Evolutionary conservation across 2,888 invertebrate species (phyloP).

Genomic region (Cybosia mesomella): DNA sequence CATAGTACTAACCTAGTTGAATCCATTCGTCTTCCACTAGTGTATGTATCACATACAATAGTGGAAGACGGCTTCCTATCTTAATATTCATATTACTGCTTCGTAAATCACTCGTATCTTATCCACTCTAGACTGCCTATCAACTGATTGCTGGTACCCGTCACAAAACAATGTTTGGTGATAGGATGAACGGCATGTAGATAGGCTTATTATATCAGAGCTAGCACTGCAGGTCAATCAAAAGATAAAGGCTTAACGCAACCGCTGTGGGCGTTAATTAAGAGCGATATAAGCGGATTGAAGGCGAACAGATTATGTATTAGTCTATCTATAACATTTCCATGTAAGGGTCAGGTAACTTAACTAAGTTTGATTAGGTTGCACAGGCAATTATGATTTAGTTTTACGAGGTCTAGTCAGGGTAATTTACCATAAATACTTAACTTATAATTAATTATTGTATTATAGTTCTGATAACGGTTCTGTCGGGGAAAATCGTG

Average conservation of each 20-base stretch:
- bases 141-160: conserved; percentile 16
- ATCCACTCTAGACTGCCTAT: not conserved
- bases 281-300: conserved; percentile 78
- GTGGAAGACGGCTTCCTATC: not conserved
- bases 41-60: not conserved
- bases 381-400: not conserved
- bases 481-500: not conserved
- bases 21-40: not conserved
- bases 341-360: conserved; percentile 6
- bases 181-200: conserved; percentile 39
- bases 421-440: not conserved
- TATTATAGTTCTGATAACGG: not conserved
- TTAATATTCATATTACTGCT: not conserved
- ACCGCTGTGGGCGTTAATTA: conserved; percentile 76
- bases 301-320: conserved; percentile 58
- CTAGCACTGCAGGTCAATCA: conserved; percentile 75
- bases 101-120: conserved; percentile 6
- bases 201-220: conserved; percentile 46
- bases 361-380: not conserved
- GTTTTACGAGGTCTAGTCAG: not conserved
- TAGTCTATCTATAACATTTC: conserved; percentile 13
- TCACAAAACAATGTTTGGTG: conserved; percentile 31
- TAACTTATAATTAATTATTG: not conserved
- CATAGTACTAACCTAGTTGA: not conserved
- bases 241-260: conserved; percentile 78